Evolutionary conservation across 2,888 invertebrate genomes (phyloP).

Genomic region (Sesia apiformis): DNA sequence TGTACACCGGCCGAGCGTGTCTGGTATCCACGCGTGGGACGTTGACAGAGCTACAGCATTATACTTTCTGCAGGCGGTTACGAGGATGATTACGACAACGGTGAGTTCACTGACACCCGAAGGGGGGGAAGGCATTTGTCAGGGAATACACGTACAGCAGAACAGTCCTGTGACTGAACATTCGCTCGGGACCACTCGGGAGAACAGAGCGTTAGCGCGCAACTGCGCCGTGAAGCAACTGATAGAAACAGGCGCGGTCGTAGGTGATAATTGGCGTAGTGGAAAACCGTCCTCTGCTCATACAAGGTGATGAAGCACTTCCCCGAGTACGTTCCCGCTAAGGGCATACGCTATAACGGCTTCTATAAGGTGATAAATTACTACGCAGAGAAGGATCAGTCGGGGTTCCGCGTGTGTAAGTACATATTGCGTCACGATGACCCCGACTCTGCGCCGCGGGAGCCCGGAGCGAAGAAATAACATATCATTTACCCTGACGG

Average conservation of each 20-base stretch:
- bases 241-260: slow-evolving; percentile 78
- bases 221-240: slow-evolving; percentile 82
- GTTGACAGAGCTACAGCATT: too few relatives aligned
- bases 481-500: slow-evolving; percentile 79
- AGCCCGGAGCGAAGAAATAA: slow-evolving; percentile 76
- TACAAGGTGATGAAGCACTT: slow-evolving; percentile 81
- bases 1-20: too few relatives aligned
- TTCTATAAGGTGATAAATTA: slow-evolving; percentile 91
- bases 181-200: slow-evolving; percentile 85
- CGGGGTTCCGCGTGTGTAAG: slow-evolving; percentile 87
- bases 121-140: slow-evolving; percentile 89
- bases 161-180: slow-evolving; percentile 85
- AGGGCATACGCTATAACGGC: slow-evolving; percentile 70
- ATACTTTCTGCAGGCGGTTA: too few relatives aligned
- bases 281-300: slow-evolving; percentile 88
- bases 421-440: slow-evolving; percentile 86
- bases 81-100: slow-evolving; percentile 88
- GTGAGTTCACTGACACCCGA: slow-evolving; percentile 88
- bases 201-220: slow-evolving; percentile 84
- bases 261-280: slow-evolving; percentile 78
- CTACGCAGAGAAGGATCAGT: slow-evolving; percentile 83
- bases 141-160: slow-evolving; percentile 87
- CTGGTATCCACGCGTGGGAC: too few relatives aligned
- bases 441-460: slow-evolving; percentile 86
- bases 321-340: slow-evolving; percentile 83